Conservation (phyloP, 2,113 vertebrate genomes). For the Sprattus sprattus region DNA sequence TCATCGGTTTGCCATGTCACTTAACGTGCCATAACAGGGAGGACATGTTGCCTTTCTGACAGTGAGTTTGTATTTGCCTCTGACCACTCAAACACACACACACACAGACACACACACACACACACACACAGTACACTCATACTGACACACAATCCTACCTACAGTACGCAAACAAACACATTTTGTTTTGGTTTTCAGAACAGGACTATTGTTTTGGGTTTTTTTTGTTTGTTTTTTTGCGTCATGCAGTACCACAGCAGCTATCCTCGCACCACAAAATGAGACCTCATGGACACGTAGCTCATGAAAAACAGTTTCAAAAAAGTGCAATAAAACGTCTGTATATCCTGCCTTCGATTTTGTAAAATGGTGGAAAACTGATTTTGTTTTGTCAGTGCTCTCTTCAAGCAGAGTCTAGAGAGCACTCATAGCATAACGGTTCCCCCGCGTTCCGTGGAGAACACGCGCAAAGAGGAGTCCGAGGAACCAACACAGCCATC, state of each 20-base stretch:
- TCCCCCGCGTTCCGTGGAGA: neutral
- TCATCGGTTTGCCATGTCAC: neutral
- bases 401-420: neutral
- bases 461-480: neutral
- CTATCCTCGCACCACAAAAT: neutral
- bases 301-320: constrained; percentile 17
- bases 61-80: constrained; percentile 16
- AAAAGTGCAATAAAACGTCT: constrained; percentile 16
- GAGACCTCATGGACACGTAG: constrained; percentile 7
- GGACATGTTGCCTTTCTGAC: constrained; percentile 18
- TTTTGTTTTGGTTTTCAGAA: neutral
- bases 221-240: neutral
- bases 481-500: neutral
- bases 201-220: neutral
- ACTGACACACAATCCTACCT: neutral
- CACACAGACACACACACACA: neutral
- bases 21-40: constrained; percentile 14
- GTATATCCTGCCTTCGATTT: constrained; percentile 13
- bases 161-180: neutral
- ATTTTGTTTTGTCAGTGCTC: constrained; percentile 2
- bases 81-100: neutral
- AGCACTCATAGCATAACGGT: neutral
- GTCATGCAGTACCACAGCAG: constrained; percentile 1
- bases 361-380: constrained; percentile 3
- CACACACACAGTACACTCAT: neutral